Percentiles rank a stretch among this genome's conserved stretches.
Evolutionary conservation across 2,113 vertebrate species (phyloP).

Genomic region (Stictonetta naevosa): DNA sequence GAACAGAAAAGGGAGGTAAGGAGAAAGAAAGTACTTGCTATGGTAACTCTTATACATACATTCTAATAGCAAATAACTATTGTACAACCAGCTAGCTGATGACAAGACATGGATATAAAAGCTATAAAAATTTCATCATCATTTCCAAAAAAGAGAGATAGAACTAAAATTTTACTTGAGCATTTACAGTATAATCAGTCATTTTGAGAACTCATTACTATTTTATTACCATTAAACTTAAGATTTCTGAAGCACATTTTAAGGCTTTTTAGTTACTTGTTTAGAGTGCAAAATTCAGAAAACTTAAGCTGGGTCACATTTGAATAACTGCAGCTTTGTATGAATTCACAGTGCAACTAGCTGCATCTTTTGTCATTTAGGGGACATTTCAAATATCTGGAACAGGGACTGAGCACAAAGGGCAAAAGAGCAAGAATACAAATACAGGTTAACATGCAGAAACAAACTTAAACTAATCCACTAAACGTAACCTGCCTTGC

Average conservation of each 20-base stretch:
- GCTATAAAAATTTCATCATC: neutral
- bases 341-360: neutral
- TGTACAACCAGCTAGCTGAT: neutral
- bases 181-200: neutral
- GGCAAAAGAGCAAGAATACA: conserved; percentile 53
- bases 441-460: conserved; percentile 57
- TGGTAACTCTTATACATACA: neutral
- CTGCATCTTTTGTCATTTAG: neutral
- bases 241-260: neutral
- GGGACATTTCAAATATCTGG: conserved; percentile 20
- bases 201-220: neutral
- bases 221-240: neutral
- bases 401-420: conserved; percentile 51
- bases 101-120: neutral
- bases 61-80: neutral
- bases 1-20: neutral
- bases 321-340: neutral
- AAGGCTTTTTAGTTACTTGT: neutral
- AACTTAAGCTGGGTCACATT: neutral
- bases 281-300: neutral
- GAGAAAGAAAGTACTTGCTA: neutral
- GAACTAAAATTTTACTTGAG: neutral
- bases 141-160: neutral
- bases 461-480: conserved; percentile 83
- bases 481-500: conserved; percentile 83